phyloP scores from a whole-genome alignment of 2,888 invertebrate genomes.

The Eristalis pertinax region DNA sequence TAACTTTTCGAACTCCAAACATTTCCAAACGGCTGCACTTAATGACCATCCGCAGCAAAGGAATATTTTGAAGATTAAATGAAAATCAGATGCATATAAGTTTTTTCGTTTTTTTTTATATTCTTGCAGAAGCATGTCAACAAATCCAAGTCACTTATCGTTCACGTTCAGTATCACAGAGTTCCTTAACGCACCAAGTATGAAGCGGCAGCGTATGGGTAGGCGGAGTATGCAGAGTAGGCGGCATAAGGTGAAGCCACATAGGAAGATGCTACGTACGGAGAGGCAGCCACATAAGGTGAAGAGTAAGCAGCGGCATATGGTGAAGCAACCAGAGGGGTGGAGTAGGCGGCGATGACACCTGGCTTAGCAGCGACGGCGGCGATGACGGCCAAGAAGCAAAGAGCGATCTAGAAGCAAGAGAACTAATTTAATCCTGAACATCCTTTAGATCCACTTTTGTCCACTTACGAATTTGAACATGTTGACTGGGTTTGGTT shows the following conservation, averaged over 20 bases:
- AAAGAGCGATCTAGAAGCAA: slow-evolving; percentile 2
- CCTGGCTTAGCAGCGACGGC: slow-evolving; percentile 32
- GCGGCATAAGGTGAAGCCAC: slow-evolving; percentile 73
- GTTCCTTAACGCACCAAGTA: slow-evolving; percentile 68
- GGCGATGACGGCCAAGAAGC: slow-evolving; percentile 38
- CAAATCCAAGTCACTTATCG: not conserved
- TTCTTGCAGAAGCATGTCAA: not conserved
- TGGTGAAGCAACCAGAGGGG: slow-evolving; percentile 73
- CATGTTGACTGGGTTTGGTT: not conserved
- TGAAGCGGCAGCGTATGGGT: slow-evolving; percentile 73
- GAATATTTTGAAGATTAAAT: too few relatives aligned
- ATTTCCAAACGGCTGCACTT: too few relatives aligned
- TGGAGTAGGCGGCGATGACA: slow-evolving; percentile 69
- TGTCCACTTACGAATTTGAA: slow-evolving; percentile 34
- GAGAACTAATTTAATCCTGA: not conserved
- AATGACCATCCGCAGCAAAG: too few relatives aligned
- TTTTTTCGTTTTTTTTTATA: not conserved
- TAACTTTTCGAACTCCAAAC: too few relatives aligned
- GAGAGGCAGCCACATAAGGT: slow-evolving; percentile 73
- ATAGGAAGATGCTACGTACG: slow-evolving; percentile 74
- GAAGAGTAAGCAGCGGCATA: slow-evolving; percentile 69
- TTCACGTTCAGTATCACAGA: not conserved
- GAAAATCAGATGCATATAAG: too few relatives aligned
- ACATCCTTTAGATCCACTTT: not conserved
- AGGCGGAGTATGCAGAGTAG: slow-evolving; percentile 55